phyloP scores from a whole-genome alignment of 2,797 vertebrate genomes.

The Ispidina picta region DNA sequence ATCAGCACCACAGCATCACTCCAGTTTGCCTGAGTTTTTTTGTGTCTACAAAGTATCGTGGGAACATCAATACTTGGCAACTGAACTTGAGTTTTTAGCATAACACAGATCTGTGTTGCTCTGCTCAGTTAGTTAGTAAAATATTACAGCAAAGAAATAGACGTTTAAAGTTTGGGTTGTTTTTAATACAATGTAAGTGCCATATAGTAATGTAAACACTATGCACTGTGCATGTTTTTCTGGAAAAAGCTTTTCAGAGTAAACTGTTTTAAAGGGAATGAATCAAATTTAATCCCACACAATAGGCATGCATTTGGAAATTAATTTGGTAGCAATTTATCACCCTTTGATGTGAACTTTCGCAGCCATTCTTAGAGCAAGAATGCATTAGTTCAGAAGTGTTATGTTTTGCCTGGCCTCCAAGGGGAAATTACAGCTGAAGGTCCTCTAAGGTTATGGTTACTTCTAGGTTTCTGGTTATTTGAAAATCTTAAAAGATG shows the following conservation, averaged over 20 bases:
- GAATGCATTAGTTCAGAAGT: not conserved
- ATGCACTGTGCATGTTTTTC: not conserved
- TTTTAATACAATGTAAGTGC: conserved; percentile 1
- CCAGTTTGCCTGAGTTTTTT: conserved; percentile 8
- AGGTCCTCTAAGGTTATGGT: not conserved
- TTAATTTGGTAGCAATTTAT: conserved; percentile 14
- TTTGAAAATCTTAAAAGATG: conserved; percentile 5
- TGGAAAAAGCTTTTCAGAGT: not conserved
- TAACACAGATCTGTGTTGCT: not conserved
- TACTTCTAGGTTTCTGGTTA: not conserved
- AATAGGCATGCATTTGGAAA: not conserved
- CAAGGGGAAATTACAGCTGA: not conserved
- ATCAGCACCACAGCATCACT: conserved; percentile 11
- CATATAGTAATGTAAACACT: conserved; percentile 16
- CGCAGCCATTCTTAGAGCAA: not conserved
- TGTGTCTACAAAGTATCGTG: conserved; percentile 37
- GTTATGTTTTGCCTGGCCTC: not conserved
- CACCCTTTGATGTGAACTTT: not conserved
- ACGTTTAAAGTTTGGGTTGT: not conserved
- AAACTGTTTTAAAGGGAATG: conserved; percentile 6
- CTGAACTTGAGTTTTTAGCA: conserved; percentile 7
- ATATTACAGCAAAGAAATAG: conserved; percentile 44
- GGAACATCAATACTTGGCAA: conserved; percentile 60
- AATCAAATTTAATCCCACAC: conserved; percentile 4
- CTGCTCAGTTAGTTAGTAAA: conserved; percentile 5